phyloP scores from a whole-genome alignment of 2,888 invertebrate species.

The Orchesellides sinensis region DNA sequence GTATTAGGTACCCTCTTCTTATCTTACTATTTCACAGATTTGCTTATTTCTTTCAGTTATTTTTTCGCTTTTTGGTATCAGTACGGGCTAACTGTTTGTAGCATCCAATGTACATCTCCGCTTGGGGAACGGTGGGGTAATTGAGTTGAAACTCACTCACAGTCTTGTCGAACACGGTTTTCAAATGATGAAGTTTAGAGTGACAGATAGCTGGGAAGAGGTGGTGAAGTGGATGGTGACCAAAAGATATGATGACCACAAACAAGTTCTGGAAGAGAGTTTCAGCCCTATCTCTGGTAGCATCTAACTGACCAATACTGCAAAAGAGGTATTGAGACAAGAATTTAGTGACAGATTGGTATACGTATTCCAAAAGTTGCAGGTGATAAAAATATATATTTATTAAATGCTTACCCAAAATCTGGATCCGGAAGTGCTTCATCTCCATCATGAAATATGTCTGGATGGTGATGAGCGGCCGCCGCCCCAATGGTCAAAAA shows the following conservation, averaged over 20 bases:
- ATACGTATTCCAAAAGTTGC: not conserved
- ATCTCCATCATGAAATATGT: constrained; percentile 75
- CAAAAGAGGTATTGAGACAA: constrained; percentile 76
- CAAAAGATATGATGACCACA: constrained; percentile 80
- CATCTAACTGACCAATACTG: constrained; percentile 85
- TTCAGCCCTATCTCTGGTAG: constrained; percentile 85
- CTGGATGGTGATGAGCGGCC: constrained; percentile 89
- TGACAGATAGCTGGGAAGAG: constrained; percentile 86
- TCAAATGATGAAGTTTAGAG: constrained; percentile 82
- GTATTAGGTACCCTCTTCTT: too few relatives aligned
- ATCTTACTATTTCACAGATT: too few relatives aligned
- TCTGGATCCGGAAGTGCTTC: constrained; percentile 73
- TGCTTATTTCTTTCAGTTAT: not conserved
- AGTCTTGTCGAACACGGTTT: constrained; percentile 82
- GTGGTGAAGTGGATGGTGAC: constrained; percentile 80
- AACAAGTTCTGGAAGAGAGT: constrained; percentile 78
- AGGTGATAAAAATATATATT: not conserved
- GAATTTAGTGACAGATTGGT: not conserved
- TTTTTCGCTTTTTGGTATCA: constrained; percentile 62
- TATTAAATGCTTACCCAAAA: constrained; percentile 72
- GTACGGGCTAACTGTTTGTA: constrained; percentile 81
- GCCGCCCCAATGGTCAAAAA: constrained; percentile 81
- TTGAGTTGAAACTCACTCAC: constrained; percentile 82
- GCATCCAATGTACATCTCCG: constrained; percentile 83
- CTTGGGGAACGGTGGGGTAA: constrained; percentile 77